Conservation (phyloP, 2,888 invertebrate species). For the Harpalus rufipes region DNA sequence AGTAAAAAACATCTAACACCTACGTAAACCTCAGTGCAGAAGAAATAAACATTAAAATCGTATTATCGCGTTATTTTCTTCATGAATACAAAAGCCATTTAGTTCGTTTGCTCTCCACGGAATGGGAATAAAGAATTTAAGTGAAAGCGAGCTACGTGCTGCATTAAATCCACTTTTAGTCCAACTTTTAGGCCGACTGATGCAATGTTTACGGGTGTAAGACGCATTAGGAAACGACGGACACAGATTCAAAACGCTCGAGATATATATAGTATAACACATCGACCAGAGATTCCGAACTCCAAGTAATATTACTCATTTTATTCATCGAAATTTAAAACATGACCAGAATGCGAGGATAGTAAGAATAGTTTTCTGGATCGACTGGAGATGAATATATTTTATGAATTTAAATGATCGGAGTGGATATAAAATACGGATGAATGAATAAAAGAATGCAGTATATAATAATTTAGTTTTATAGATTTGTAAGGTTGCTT, state of each 20-base stretch:
- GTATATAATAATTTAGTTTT: too few relatives aligned
- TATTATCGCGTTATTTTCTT: slow-evolving; percentile 30
- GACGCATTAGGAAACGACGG: slow-evolving; percentile 49
- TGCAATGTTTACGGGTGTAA: slow-evolving; percentile 44
- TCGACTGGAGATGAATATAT: too few relatives aligned
- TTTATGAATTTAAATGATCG: too few relatives aligned
- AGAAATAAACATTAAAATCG: slow-evolving; percentile 38
- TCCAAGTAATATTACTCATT: not conserved
- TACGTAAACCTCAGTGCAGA: not conserved
- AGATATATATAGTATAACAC: not conserved
- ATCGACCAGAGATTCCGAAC: not conserved
- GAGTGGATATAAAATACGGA: too few relatives aligned
- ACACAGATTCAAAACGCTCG: not conserved
- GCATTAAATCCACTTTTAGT: slow-evolving; percentile 48
- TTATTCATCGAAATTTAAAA: not conserved
- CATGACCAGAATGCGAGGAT: not conserved
- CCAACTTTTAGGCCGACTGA: slow-evolving; percentile 33
- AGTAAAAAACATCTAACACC: not conserved
- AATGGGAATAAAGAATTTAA: slow-evolving; percentile 49
- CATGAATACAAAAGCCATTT: slow-evolving; percentile 42
- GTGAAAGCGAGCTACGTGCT: slow-evolving; percentile 53
- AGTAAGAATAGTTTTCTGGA: too few relatives aligned
- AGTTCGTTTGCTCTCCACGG: slow-evolving; percentile 12
- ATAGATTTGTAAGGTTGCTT: too few relatives aligned
- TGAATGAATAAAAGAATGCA: too few relatives aligned